Base-by-base conservation (phyloP, 2,797 vertebrate species). In the Podarcis lilfordi region DNA sequence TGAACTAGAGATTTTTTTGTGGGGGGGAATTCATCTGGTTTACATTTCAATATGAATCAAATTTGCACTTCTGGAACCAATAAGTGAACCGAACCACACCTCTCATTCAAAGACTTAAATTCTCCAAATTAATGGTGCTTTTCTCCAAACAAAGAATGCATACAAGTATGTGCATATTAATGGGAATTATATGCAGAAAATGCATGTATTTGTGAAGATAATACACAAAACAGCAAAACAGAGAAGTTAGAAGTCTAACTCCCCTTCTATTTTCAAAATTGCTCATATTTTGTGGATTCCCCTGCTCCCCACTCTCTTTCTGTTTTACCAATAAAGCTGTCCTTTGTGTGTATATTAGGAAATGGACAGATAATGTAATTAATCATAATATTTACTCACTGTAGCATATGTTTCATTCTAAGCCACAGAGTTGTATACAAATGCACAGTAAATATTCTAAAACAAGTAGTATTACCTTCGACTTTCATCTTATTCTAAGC, bases 401-500 rank as follows among this genome's bases (percentile, higher is more conserved):
- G 27, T 29, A 78, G 11, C 69, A 1, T 27, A 43, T 55, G 29
- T 27, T 87, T 55, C 37, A 43, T 71, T 74, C 59, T 25, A 45
- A 72, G 35, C 23, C 80, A 83, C 21, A 29, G 6, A 35, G 23
- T 1, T 69, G 59, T 40, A 75, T 5, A 37, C 4, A 83, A 21
- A 23, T 50, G 21, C 37, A 45, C n/a, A 32, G 59, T 32, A 50
- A 40, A 80, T 10, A 21, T 21, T 8, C n/a, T 74, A 25, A 59
- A n/a, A 79, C 19, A n/a, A 61, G 35, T 45, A 84, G 6, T 8
- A 17, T 4, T 69, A 32, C n/a, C 61, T 84, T 32, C 75, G 21
- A n/a, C 17, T 84, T 88, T 88, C 45, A 84, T 78, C 43, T 84
- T 11, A 69, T 59, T 84, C 35, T 79, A 61, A 78, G 68, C 21